A percentile compares a stretch with the other conserved stretches of the same genome.
Evolutionary conservation across 2,797 vertebrate genomes (phyloP).

Genomic region (Amblyopsis hoosieri): DNA sequence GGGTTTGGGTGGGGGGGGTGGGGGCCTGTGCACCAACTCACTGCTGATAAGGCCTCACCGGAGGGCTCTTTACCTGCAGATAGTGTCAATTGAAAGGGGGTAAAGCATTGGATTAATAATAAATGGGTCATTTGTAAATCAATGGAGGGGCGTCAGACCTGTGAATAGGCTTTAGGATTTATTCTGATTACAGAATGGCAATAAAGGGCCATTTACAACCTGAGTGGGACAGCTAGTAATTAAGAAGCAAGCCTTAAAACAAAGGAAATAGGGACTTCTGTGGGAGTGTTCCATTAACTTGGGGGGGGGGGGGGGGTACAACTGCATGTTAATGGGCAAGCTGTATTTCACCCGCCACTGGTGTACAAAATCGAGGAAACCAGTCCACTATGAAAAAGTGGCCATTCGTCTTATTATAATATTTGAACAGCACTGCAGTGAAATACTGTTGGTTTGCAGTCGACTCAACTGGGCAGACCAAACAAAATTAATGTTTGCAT

Average conservation of each 20-base stretch:
- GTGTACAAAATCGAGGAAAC: conserved; percentile 48
- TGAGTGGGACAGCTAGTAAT: conserved; percentile 77
- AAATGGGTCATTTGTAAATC: conserved; percentile 79
- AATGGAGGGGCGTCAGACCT: conserved; percentile 66
- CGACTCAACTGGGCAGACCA: conserved; percentile 35
- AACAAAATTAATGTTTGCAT: neutral
- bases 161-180: conserved; percentile 78
- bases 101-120: conserved; percentile 75
- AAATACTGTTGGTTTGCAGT: conserved; percentile 29
- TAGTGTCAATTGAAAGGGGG: conserved; percentile 56
- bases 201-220: conserved; percentile 79
- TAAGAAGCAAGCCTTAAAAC: conserved; percentile 79
- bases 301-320: conserved; percentile 41
- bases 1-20: too few relatives aligned
- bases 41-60: conserved; percentile 41
- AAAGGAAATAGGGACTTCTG: conserved; percentile 64
- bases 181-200: conserved; percentile 77
- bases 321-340: conserved; percentile 57
- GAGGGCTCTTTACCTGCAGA: conserved; percentile 63
- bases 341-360: conserved; percentile 63
- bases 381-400: conserved; percentile 48
- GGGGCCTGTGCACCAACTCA: neutral
- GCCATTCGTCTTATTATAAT: conserved; percentile 67
- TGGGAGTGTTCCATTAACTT: conserved; percentile 54
- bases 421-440: conserved; percentile 65